phyloP scores from a whole-genome alignment of 2,113 vertebrate species.

The Progne subis region DNA sequence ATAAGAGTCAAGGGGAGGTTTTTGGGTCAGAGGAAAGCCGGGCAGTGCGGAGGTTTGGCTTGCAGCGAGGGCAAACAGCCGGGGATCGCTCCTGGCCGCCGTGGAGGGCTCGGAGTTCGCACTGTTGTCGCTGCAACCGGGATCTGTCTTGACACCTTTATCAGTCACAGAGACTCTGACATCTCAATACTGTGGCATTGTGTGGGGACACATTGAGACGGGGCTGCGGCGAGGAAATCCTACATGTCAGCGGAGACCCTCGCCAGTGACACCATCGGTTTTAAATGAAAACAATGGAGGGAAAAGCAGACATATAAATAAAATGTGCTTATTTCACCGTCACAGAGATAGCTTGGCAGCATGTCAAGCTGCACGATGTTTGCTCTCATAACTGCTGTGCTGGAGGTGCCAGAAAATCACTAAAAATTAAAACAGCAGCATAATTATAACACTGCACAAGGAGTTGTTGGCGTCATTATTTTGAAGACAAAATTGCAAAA shows the following conservation, averaged over 20 bases:
- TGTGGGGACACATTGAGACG: constrained; percentile 20
- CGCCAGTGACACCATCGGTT: not conserved
- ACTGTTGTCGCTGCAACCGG: not conserved
- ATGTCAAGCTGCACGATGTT: not conserved
- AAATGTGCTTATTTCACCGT: constrained; percentile 3
- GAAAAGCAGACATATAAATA: not conserved
- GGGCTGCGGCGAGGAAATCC: constrained; percentile 28
- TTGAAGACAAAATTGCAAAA: not conserved
- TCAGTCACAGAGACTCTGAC: constrained; percentile 40
- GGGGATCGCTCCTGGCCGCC: not conserved
- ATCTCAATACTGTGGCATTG: constrained; percentile 55
- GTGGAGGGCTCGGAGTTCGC: not conserved
- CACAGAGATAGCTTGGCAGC: not conserved
- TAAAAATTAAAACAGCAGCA: not conserved
- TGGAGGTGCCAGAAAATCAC: constrained; percentile 37
- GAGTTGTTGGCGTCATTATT: not conserved
- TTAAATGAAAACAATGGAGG: not conserved
- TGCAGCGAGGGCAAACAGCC: rapidly evolving
- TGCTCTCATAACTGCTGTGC: not conserved
- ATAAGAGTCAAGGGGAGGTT: rapidly evolving
- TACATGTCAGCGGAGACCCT: constrained; percentile 29
- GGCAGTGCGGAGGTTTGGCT: not conserved
- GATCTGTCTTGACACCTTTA: constrained; percentile 55
- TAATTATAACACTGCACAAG: not conserved
- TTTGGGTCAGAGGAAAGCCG: not conserved